A percentile compares a stretch with the other conserved stretches of the same genome.
These are phyloP conservation scores for Drosophila insularis DNA, from an alignment of 1,140 invertebrate species.

Conservation along the genomic window DNA sequence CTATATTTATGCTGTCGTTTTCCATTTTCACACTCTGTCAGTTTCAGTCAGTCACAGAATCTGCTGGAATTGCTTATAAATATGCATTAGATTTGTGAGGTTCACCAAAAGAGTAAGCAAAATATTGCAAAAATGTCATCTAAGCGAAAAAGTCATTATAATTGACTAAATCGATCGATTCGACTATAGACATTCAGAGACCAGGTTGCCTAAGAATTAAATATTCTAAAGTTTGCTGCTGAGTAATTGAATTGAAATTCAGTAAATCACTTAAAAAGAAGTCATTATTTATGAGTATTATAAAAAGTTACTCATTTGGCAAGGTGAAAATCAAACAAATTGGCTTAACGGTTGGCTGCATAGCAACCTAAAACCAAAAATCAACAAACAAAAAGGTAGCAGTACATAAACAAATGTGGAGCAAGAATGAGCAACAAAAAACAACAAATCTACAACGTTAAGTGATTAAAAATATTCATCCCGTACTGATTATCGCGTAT, in stretches of 20 bases:
- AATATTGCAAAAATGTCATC: slow-evolving; percentile 33
- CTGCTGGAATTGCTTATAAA: slow-evolving; percentile 48
- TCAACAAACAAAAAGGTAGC: neutral
- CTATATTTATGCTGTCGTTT: slow-evolving; percentile 24
- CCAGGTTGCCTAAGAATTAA: neutral
- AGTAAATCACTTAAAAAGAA: neutral
- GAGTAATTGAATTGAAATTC: slow-evolving; percentile 2
- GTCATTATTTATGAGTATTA: slow-evolving; percentile 9
- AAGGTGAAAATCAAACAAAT: slow-evolving; percentile 9
- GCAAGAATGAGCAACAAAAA: neutral
- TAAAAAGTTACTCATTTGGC: slow-evolving; percentile 1
- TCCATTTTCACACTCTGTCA: slow-evolving; percentile 55
- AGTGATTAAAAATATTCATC: neutral
- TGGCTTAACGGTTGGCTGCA: slow-evolving; percentile 2
- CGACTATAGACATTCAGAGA: neutral
- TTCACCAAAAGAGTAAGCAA: slow-evolving; percentile 43
- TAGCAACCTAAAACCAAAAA: neutral
- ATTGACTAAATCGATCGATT: slow-evolving; percentile 35
- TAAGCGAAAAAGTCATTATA: slow-evolving; percentile 48
- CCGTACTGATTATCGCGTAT: too few relatives aligned
- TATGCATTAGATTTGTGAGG: slow-evolving; percentile 43
- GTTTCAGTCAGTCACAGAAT: slow-evolving; percentile 31
- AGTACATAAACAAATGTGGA: neutral
- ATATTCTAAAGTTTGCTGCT: neutral
- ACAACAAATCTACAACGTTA: neutral